Evolutionary conservation across 2,888 invertebrate genomes (phyloP), one percentile per base, ranked within the genome.

Genomic region (Cheiracanthium punctorium): DNA sequence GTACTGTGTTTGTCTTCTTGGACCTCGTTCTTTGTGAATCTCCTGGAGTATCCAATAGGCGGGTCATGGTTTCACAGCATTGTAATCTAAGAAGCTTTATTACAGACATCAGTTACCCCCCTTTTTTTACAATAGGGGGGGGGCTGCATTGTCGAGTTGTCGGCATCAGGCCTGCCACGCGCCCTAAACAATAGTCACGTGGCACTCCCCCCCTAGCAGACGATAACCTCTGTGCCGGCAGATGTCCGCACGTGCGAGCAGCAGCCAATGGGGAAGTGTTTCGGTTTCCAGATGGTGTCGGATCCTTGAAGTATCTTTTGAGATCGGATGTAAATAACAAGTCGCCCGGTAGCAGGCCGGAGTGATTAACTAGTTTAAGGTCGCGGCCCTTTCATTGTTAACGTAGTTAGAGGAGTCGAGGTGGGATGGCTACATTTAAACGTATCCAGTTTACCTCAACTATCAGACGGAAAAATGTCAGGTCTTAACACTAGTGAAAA

Each of bases 141-240:
- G 48, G 17, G 17, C 5, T 12, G 17, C 17, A 24, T 64, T 67
- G 67, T 67, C 30, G 67, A 17, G 67, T n/a, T 70, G 33, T 37
- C 12, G 84, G 77, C 72, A 82, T 32, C 67, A 77, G 24, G 72
- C 84, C 67, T 48, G 84, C 48, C 84, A 84, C 77, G 77, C 84
- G 84, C 17, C 77, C 67, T 70, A 69, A 79, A 84, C 84, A 84
- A 84, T 84, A 43, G 77, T 84, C 84, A 84, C 84, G 84, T 84
- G 84, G 72, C 82, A 69, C 69, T 64, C 74, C 48, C 30, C 70
- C 74, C 48, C 30, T 30, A 70, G 52, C 77, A 79, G 73, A 65
- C 58, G 79, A 74, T 79, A 79, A 84, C 72, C 84, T 69, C 67
- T 48, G 43, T 48, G 17, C 20, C 37, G 28, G 77, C 84, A 77